Percentiles rank a stretch among this genome's conserved stretches.
Conservation (phyloP, 2,888 invertebrate species). For the Thymelicus lineola region DNA sequence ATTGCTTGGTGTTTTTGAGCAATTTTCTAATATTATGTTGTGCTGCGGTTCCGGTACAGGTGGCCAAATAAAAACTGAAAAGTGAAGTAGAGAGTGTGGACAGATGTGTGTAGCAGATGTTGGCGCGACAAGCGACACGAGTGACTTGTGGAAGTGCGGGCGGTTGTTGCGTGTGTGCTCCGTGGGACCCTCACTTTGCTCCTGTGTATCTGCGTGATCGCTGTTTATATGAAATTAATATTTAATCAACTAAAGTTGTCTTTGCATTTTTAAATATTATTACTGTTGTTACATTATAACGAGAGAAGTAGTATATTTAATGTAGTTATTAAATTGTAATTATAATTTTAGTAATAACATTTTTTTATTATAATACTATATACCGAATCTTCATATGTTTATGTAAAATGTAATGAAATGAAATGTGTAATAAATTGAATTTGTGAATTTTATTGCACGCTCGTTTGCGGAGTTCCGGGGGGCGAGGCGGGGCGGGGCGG, state of each 20-base stretch:
- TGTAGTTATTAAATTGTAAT: constrained; percentile 7
- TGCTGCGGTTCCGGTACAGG: no score
- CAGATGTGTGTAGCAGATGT: no score
- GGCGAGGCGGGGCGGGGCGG: no score
- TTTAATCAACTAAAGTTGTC: constrained; percentile 19
- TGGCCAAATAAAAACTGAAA: no score
- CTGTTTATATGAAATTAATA: constrained; percentile 26
- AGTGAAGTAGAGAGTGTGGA: no score
- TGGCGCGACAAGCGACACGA: no score
- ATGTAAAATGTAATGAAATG: not conserved
- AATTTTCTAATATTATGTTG: no score
- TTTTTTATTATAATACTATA: not conserved
- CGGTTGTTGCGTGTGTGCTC: constrained; percentile 9
- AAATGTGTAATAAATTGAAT: not conserved
- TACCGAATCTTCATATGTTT: constrained; percentile 1
- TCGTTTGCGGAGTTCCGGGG: not conserved
- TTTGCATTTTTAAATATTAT: constrained; percentile 34
- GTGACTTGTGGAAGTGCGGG: no score
- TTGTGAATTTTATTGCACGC: constrained; percentile 2
- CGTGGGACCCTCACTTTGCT: constrained; percentile 47
- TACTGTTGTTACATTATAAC: constrained; percentile 30
- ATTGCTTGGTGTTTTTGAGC: no score
- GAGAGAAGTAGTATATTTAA: constrained; percentile 29
- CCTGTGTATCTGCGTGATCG: constrained; percentile 34
- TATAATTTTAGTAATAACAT: not conserved